phyloP scores from a whole-genome alignment of 2,113 vertebrate species.

The Rafetus swinhoei region DNA sequence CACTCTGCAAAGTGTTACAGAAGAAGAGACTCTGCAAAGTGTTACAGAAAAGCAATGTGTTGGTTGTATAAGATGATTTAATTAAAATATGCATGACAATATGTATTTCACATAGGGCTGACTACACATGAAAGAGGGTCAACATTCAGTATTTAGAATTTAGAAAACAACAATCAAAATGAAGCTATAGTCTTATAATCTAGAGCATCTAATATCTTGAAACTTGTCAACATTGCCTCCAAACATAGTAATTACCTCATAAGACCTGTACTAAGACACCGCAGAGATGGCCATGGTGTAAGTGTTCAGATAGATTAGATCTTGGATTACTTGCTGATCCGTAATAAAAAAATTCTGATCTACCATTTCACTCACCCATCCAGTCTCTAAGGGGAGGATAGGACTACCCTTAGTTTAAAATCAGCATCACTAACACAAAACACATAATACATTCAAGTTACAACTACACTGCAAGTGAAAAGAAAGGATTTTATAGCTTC shows the following conservation, averaged over 20 bases:
- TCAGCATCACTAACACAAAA: neutral
- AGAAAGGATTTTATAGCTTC: too few relatives aligned
- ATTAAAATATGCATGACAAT: neutral
- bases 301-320: neutral
- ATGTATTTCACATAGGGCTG: neutral
- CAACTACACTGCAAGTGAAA: neutral
- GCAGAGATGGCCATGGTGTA: neutral
- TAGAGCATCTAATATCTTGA: neutral
- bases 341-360: neutral
- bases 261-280: neutral
- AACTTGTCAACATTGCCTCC: neutral
- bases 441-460: neutral
- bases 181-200: neutral
- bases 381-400: neutral
- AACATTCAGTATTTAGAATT: neutral
- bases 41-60: neutral
- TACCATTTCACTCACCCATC: neutral
- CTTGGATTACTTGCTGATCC: too few relatives aligned
- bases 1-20: neutral
- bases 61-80: neutral
- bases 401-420: neutral
- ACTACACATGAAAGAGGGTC: neutral
- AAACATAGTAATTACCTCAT: neutral
- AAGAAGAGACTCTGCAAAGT: neutral
- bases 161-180: neutral